Conservation (phyloP, 2,888 invertebrate species). For the Crepidodera aurea region DNA sequence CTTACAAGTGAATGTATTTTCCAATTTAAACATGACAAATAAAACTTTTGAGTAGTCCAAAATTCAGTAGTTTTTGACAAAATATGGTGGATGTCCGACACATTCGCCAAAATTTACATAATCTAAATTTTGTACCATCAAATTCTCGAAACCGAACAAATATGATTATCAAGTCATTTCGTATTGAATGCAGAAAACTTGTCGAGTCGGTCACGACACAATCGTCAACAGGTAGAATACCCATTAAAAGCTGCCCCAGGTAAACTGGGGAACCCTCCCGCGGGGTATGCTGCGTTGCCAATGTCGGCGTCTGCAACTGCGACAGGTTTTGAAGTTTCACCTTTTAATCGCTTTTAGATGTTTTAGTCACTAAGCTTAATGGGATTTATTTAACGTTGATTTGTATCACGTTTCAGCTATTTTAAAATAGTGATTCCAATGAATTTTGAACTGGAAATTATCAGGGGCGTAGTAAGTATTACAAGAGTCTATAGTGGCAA, state of each 20-base stretch:
- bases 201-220: conserved; percentile 47
- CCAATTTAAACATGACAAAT: no score
- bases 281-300: conserved; percentile 53
- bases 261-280: conserved; percentile 61
- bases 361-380: conserved; percentile 1
- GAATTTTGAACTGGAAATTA: neutral
- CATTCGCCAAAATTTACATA: no score
- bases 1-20: no score
- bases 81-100: no score
- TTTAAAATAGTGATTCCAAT: neutral
- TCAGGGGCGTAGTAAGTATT: neutral
- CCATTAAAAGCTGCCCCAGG: conserved; percentile 56
- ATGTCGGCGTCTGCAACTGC: conserved; percentile 51
- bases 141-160: no score
- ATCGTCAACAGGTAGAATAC: conserved; percentile 44
- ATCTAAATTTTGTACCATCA: no score
- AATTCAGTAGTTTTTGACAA: no score
- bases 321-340: conserved; percentile 12
- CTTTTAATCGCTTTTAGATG: conserved; percentile 14
- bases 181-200: conserved; percentile 2
- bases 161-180: neutral
- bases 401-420: neutral
- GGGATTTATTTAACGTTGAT: neutral
- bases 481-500: no score
- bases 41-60: no score